These are phyloP conservation scores for Myotis lucifugus DNA, from an alignment of 2,113 vertebrate genomes.

Conservation along the genomic window DNA sequence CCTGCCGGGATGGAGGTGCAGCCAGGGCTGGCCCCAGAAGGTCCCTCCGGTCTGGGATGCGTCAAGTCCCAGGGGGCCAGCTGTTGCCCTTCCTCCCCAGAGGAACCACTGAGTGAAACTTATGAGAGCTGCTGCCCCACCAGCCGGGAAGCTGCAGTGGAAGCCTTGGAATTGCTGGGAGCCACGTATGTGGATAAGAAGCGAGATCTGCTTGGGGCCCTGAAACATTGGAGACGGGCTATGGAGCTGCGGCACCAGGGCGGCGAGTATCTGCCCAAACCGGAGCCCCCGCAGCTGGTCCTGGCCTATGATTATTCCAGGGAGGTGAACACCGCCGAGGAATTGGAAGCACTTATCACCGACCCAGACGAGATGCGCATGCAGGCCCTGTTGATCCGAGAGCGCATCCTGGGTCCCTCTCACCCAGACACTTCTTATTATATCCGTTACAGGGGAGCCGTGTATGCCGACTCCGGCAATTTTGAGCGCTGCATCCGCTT, in stretches of 20 bases:
- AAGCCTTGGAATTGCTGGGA: constrained; percentile 93
- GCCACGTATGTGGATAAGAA: constrained; percentile 98
- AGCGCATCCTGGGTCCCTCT: constrained; percentile 95
- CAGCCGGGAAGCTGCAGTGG: constrained; percentile 89
- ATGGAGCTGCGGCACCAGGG: constrained; percentile 94
- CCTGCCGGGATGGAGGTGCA: neutral
- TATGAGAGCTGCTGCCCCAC: constrained; percentile 67
- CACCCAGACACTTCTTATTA: constrained; percentile 98
- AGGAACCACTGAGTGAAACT: neutral
- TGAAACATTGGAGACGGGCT: constrained; percentile 94
- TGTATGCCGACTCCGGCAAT: constrained; percentile 95
- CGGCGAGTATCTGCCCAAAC: constrained; percentile 86
- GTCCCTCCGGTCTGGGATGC: neutral
- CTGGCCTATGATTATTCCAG: constrained; percentile 92
- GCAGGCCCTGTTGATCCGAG: constrained; percentile 94
- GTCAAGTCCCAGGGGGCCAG: neutral
- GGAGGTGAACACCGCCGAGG: constrained; percentile 90
- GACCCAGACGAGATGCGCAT: constrained; percentile 97
- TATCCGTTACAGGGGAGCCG: constrained; percentile 95
- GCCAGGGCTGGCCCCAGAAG: neutral
- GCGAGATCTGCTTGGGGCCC: constrained; percentile 92
- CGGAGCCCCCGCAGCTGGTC: constrained; percentile 89
- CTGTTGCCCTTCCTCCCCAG: neutral
- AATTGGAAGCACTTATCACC: constrained; percentile 94
- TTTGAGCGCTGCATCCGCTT: constrained; percentile 96